Evolutionary conservation across 2,888 invertebrate species (phyloP).

Genomic region (Thecocarcelia acutangulata): DNA sequence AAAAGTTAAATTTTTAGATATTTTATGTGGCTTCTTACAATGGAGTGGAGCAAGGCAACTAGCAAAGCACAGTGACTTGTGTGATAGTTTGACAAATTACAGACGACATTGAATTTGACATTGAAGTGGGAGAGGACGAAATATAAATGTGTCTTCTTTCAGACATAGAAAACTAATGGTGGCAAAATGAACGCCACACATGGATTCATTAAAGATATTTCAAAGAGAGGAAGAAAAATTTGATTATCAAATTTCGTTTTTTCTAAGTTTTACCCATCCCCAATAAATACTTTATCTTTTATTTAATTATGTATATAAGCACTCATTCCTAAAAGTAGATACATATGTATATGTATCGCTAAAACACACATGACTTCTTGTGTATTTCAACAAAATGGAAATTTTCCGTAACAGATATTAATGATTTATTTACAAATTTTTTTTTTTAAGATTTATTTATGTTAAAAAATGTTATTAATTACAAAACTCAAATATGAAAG

Average conservation of each 20-base stretch:
- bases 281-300: not conserved
- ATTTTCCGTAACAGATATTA: no score
- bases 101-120: conserved; percentile 76
- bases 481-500: no score
- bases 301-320: conserved; percentile 3
- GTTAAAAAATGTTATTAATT: no score
- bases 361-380: no score
- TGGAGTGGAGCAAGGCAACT: not conserved
- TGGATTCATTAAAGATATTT: conserved; percentile 15
- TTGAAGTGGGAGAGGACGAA: conserved; percentile 68
- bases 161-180: conserved; percentile 58
- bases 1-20: no score
- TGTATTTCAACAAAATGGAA: no score
- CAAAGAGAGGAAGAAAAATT: conserved; percentile 24
- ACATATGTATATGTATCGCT: no score
- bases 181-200: conserved; percentile 32
- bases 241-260: conserved; percentile 31
- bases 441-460: no score
- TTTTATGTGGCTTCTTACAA: no score
- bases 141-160: conserved; percentile 4
- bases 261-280: not conserved
- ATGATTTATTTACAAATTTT: no score
- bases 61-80: conserved; percentile 40
- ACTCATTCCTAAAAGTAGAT: no score
- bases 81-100: conserved; percentile 77